Evolutionary conservation across 2,113 vertebrate species (phyloP), one percentile per base, ranked within the genome.

Genomic region (Nannospalax galili): DNA sequence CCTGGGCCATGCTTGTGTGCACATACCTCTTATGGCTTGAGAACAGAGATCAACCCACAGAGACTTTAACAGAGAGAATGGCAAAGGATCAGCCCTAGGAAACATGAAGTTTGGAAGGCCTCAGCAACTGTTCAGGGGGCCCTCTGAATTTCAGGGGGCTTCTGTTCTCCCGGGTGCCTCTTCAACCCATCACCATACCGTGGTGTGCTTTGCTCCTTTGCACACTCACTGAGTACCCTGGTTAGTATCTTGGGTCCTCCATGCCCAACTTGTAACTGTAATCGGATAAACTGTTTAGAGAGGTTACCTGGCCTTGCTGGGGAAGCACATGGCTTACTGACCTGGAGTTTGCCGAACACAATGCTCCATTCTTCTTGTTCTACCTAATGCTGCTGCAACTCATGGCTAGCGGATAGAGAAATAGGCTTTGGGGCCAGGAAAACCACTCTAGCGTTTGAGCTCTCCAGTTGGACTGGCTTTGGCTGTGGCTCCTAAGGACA

Each of bases 291-390:
- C 14, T 17, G 26, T 37, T 82, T 87, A n/a, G 75, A 22, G 65
- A 52, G 58, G 86, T 79, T 35, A 60, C 82, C 88, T 74, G 82
- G 22, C 40, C 81, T 48, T 40, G 72, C 75, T 92, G 70, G 72
- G 84, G 88, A 95, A 88, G 84, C 84, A 62, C 24, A 28, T 60
- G 90, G 45, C 64, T 84, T 90, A 32, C 86, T 79, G 93, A 73
- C 90, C 84, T 64, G 1, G 0, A 79, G 56, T 35, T 65, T 96
- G 92, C 80, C 70, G 80, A 89, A 92, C 84, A 97, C 62, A 82
- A 69, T 42, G 32, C 42, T 62, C 72, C 17, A 4, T 79, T 95
- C 90, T 77, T 74, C 95, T 92, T 88, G 62, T 85, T 96, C 90
- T 90, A 82, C 64, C 81, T 69, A 89, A 64, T 52, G 88, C 84